phyloP scores from a whole-genome alignment of 1,140 invertebrate species.

The Dendroctonus valens region DNA sequence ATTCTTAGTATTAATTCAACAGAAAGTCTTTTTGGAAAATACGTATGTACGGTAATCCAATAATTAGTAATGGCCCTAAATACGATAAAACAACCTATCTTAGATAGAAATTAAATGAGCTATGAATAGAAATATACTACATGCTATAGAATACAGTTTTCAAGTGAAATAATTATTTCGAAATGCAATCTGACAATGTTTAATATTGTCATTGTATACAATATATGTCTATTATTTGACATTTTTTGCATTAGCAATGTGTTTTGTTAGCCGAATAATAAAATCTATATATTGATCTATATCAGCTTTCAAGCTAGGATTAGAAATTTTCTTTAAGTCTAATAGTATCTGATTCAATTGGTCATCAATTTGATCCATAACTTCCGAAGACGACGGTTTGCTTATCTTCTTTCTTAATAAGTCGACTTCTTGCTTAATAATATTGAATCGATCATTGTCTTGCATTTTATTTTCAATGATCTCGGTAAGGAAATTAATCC shows the following conservation, averaged over 20 bases:
- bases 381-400: slow-evolving; percentile 10
- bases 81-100: no score
- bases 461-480: slow-evolving; percentile 23
- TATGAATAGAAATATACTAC: no score
- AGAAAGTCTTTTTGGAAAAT: no score
- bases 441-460: slow-evolving; percentile 10
- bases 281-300: slow-evolving; percentile 25
- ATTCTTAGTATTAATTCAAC: no score
- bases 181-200: no score
- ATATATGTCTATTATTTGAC: no score
- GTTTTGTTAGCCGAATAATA: slow-evolving; percentile 11
- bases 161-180: no score
- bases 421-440: slow-evolving; percentile 24
- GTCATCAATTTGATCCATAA: slow-evolving; percentile 31
- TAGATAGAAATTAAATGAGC: no score
- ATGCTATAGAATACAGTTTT: no score
- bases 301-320: slow-evolving; percentile 8
- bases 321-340: slow-evolving; percentile 26
- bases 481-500: slow-evolving; percentile 1
- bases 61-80: no score
- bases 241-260: slow-evolving; percentile 4
- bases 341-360: slow-evolving; percentile 35
- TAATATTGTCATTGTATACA: no score
- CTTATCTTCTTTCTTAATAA: slow-evolving; percentile 16
- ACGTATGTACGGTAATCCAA: no score